Conservation (phyloP, 2,797 vertebrate genomes). For the Danio kyathit region DNA sequence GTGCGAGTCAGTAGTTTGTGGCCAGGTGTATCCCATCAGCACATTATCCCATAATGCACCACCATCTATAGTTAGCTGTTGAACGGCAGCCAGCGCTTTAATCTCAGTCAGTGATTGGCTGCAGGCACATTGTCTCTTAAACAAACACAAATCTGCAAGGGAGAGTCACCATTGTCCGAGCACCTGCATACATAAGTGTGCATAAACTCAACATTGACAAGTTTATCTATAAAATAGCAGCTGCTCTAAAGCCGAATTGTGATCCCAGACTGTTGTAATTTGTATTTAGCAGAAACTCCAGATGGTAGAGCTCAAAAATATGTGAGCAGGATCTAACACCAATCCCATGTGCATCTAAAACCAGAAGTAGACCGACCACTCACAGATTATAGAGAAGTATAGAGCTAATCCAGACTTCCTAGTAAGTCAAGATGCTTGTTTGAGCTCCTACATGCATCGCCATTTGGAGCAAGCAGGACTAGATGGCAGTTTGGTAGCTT, state of each 20-base stretch:
- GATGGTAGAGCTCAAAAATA: neutral
- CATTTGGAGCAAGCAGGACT: neutral
- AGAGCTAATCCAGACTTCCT: constrained; percentile 32
- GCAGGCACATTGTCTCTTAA: constrained; percentile 27
- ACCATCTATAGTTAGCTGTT: constrained; percentile 30
- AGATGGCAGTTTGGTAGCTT: neutral
- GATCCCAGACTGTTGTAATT: neutral
- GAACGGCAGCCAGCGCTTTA: constrained; percentile 17
- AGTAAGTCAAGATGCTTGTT: constrained; percentile 15
- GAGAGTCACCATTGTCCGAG: constrained; percentile 11
- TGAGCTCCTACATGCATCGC: neutral
- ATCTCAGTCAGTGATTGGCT: constrained; percentile 19
- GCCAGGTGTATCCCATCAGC: constrained; percentile 13
- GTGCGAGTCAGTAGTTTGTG: neutral
- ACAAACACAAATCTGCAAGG: constrained; percentile 19
- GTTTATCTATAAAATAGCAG: constrained; percentile 13
- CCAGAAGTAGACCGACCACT: constrained; percentile 1
- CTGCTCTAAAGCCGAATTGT: neutral
- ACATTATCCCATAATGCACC: constrained; percentile 31
- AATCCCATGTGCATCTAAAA: neutral
- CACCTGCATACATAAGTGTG: neutral
- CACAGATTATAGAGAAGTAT: constrained; percentile 46
- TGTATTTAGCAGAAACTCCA: neutral
- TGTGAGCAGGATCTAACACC: neutral
- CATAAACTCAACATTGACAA: constrained; percentile 3